Percentiles rank a stretch among this genome's conserved stretches.
phyloP scores from a whole-genome alignment of 2,888 invertebrate species.

The Mellilla xanthometata region DNA sequence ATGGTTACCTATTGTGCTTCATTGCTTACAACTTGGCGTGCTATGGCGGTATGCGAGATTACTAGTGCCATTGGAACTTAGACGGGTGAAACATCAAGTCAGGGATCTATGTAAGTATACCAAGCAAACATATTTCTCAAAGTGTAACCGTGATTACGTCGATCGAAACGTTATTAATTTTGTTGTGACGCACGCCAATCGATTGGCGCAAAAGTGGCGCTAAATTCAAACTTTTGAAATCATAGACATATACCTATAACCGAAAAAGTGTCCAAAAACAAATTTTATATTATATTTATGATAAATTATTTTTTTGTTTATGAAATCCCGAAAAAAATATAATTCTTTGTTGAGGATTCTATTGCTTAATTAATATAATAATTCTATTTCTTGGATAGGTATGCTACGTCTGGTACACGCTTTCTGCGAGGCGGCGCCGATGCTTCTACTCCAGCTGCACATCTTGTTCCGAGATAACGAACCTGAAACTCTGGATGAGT shows the following conservation, averaged over 20 bases:
- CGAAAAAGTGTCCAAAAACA: too few relatives aligned
- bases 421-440: constrained; percentile 94
- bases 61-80: constrained; percentile 91
- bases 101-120: constrained; percentile 82
- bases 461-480: constrained; percentile 80
- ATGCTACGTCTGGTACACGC: constrained; percentile 93
- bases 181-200: too few relatives aligned
- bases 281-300: too few relatives aligned
- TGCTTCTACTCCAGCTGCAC: constrained; percentile 91
- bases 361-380: too few relatives aligned
- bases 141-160: too few relatives aligned
- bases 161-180: neutral
- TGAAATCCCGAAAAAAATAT: too few relatives aligned
- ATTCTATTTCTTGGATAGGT: constrained; percentile 64
- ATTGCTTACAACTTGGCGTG: constrained; percentile 87
- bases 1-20: constrained; percentile 83
- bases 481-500: constrained; percentile 49
- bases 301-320: neutral
- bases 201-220: too few relatives aligned
- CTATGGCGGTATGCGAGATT: constrained; percentile 92
- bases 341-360: too few relatives aligned
- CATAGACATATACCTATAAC: too few relatives aligned
- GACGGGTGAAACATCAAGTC: constrained; percentile 92
- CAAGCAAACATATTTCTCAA: too few relatives aligned
- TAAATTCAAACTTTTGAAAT: too few relatives aligned